Percentiles rank a stretch among this genome's conserved stretches.
Conservation (phyloP, 2,113 vertebrate species). For the Corythornis vintsioides region DNA sequence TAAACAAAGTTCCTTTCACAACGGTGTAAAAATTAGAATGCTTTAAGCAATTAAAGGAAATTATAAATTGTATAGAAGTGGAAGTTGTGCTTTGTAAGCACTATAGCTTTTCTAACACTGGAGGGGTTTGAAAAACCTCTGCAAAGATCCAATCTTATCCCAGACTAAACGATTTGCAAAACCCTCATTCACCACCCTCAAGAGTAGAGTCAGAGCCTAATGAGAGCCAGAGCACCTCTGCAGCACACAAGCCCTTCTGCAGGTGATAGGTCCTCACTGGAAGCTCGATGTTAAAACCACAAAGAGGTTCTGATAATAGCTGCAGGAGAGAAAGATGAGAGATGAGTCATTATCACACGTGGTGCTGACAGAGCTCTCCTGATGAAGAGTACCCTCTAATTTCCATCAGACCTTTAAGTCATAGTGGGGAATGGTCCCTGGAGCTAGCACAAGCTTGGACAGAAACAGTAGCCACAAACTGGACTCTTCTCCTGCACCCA, state of each 20-base stretch:
- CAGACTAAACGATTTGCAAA: accelerated
- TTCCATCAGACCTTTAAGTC: accelerated
- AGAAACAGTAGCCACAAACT: not conserved
- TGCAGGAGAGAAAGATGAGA: not conserved
- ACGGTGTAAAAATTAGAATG: slow-evolving; percentile 64
- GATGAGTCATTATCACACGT: accelerated
- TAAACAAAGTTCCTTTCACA: slow-evolving; percentile 77
- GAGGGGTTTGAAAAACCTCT: not conserved
- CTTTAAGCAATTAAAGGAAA: slow-evolving; percentile 74
- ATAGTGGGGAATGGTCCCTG: not conserved
- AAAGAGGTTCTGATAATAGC: not conserved
- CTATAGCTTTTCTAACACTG: not conserved
- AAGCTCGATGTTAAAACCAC: not conserved
- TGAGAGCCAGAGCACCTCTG: not conserved
- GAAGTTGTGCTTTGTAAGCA: slow-evolving; percentile 47
- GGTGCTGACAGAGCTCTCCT: not conserved
- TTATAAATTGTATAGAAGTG: slow-evolving; percentile 24
- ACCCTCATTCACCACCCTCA: accelerated
- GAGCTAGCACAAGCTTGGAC: not conserved
- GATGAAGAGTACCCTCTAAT: not conserved
- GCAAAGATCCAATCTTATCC: not conserved
- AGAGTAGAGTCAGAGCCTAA: not conserved
- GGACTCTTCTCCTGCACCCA: not conserved
- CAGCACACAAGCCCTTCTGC: accelerated
- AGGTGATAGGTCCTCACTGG: accelerated